A percentile compares a stretch with the other conserved stretches of the same genome.
Conservation (phyloP, 2,888 invertebrate genomes). For the Caenorhabditis drosophilae region DNA sequence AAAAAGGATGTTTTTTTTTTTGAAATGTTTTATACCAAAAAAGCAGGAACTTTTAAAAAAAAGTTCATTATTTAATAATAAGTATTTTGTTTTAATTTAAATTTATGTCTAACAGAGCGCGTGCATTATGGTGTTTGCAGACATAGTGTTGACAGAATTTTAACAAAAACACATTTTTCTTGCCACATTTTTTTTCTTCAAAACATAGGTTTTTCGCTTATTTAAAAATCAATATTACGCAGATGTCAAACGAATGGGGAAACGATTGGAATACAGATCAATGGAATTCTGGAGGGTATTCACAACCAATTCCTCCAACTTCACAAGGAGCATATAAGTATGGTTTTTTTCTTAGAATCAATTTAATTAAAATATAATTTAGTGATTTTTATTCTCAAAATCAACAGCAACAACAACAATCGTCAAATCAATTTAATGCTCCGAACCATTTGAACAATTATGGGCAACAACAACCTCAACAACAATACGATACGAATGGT, state of each 20-base stretch:
- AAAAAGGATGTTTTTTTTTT: too few species aligned
- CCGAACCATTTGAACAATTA: not conserved
- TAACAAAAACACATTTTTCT: not conserved
- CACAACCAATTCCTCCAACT: constrained; percentile 23
- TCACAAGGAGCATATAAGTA: constrained; percentile 2
- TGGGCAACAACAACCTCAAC: constrained; percentile 5
- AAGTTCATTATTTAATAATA: too few species aligned
- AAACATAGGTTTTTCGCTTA: too few species aligned
- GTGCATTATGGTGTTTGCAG: not conserved
- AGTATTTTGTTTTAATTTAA: too few species aligned
- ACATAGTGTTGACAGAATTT: not conserved
- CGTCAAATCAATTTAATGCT: not conserved
- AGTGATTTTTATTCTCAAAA: constrained; percentile 25
- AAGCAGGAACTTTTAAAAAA: too few species aligned
- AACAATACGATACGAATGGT: constrained; percentile 9
- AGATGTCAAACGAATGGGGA: constrained; percentile 55
- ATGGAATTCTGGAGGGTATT: constrained; percentile 40
- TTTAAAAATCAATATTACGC: constrained; percentile 1
- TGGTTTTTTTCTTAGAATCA: too few species aligned
- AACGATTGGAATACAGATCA: constrained; percentile 48
- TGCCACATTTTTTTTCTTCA: constrained; percentile 1
- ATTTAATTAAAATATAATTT: too few species aligned
- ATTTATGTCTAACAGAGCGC: too few species aligned
- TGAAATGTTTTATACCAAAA: too few species aligned
- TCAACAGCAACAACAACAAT: constrained; percentile 18